Conservation (phyloP, 2,797 vertebrate genomes). For the Semaprochilodus insignis region DNA sequence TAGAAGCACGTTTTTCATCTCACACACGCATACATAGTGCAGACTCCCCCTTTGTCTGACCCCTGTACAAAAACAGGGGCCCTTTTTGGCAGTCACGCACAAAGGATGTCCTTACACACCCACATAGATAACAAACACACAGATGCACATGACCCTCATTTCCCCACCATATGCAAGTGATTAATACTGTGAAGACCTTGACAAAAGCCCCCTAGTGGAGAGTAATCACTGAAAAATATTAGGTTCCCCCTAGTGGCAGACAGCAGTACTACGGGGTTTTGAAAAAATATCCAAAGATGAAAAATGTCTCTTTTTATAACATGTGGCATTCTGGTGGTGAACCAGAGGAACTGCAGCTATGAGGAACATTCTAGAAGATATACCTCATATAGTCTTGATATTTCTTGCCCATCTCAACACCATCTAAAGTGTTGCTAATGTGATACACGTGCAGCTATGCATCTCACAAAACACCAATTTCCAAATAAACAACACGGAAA, state of each 20-base stretch:
- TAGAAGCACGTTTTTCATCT: neutral
- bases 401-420: neutral
- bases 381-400: neutral
- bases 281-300: neutral
- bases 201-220: conserved; percentile 4
- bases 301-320: neutral
- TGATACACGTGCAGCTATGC: neutral
- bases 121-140: conserved; percentile 20
- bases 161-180: neutral
- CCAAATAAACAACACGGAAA: neutral
- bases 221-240: neutral
- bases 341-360: neutral
- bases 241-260: conserved; percentile 60
- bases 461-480: neutral
- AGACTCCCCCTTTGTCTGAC: neutral
- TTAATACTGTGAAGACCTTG: conserved; percentile 14
- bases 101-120: conserved; percentile 37
- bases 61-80: conserved; percentile 1
- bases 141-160: conserved; percentile 16
- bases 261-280: conserved; percentile 23
- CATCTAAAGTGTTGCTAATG: neutral
- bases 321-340: conserved; percentile 30
- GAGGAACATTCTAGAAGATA: conserved; percentile 39
- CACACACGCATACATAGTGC: conserved; percentile 41
- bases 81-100: conserved; percentile 4